Evolutionary conservation across 2,888 invertebrate genomes (phyloP), one percentile per base, ranked within the genome.

Genomic region (Sinentomon sp.): DNA sequence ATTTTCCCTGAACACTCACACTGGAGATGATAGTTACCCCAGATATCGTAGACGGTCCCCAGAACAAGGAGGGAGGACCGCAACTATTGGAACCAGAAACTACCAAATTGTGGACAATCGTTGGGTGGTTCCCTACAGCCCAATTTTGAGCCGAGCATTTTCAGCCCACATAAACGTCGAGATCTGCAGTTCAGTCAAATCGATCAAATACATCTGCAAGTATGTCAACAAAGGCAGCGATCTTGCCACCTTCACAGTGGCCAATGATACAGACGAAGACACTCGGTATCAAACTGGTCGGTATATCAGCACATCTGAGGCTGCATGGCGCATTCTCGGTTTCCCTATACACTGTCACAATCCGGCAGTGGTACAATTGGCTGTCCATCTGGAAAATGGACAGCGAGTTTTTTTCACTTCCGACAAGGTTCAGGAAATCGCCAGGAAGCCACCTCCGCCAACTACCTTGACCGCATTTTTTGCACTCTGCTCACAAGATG

Each of bases 171-270:
- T 49, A n/a, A 53, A 54, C 40, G 50, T 54, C 9, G 53, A 55
- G 36, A 48, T 30, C 34, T 57, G 54, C 36, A 47, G 44, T 42
- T 54, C 52, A 0, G 50, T 56, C 1, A 52, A 53, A 37, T 44
- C 46, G 1, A 51, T 53, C 14, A 53, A 53, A 44, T 53, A 53
- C 35, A 45, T 55, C 37, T 51, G 50, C 40, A 53, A 54, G 41
- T 56, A 55, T 43, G 48, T 55, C 17, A 51, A 45, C 31, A 54
- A 54, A 48, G 51, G 51, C 18, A 49, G 48, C 37, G 50, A 52
- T 38, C 48, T 48, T 49, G 48, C 50, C 34, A 44, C 23, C 6
- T 38, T 40, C 20, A 17, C 21, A 6, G 6, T 38, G 17, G 36
- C 22, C n/a, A 29, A 35, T 33, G 20, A 34, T 12, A 39, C 41